These are phyloP conservation scores for Ancistrus triradiatus DNA, from an alignment of 2,113 vertebrate species.

Conservation along the genomic window DNA sequence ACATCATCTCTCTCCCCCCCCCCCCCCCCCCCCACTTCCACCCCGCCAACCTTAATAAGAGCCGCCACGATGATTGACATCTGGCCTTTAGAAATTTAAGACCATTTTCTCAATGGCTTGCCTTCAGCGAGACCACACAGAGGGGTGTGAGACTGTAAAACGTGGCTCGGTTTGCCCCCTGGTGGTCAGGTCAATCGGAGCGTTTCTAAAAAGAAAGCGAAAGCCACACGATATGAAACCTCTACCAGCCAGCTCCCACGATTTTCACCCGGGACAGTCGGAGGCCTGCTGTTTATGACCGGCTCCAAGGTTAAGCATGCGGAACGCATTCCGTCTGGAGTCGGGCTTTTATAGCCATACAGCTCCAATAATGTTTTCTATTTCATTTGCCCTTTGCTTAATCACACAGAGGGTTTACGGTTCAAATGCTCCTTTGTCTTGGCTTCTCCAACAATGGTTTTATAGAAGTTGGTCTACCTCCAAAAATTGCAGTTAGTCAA, in stretches of 20 bases:
- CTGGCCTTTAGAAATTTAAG: no score
- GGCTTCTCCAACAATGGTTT: not conserved
- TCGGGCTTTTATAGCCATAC: not conserved
- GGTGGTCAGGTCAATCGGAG: no score
- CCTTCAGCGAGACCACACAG: no score
- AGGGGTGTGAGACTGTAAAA: no score
- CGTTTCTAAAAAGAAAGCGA: no score
- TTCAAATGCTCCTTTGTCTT: not conserved
- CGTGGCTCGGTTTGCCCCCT: no score
- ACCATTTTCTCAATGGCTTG: no score
- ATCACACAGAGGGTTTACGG: not conserved
- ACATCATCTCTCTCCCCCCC: slow-evolving; percentile 4
- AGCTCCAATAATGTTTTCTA: not conserved
- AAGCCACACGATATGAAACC: no score
- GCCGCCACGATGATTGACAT: slow-evolving; percentile 26
- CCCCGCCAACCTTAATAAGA: slow-evolving; percentile 14
- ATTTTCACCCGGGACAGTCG: no score
- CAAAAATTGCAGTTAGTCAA: not conserved
- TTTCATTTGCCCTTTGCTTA: slow-evolving; percentile 12
- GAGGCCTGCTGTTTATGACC: no score
- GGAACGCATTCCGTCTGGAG: not conserved
- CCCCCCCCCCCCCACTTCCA: not conserved
- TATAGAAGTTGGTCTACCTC: not conserved
- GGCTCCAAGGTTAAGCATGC: no score
- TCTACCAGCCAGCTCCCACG: no score